phyloP scores from a whole-genome alignment of 2,888 invertebrate species.

The Synanthedon formicaeformis region DNA sequence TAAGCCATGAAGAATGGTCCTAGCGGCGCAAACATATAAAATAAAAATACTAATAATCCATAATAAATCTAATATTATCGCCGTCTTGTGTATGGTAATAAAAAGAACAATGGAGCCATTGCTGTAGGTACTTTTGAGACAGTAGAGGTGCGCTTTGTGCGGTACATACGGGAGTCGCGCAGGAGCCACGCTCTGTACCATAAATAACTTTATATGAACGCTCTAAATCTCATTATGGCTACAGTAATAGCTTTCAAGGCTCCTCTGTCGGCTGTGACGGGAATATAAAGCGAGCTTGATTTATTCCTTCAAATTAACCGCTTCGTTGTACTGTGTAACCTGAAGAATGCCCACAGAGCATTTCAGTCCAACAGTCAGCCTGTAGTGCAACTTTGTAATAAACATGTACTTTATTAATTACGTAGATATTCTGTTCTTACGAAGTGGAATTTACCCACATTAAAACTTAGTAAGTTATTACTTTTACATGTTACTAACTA shows the following conservation, averaged over 20 bases:
- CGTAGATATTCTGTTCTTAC: too few species aligned
- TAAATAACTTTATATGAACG: constrained; percentile 66
- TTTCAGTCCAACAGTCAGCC: too few species aligned
- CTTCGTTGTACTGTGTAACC: constrained; percentile 18
- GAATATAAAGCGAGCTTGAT: constrained; percentile 61
- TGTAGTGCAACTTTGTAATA: too few species aligned
- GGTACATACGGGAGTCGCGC: constrained; percentile 15
- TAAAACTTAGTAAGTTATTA: too few species aligned
- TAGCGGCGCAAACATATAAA: too few species aligned
- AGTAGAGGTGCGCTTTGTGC: constrained; percentile 11
- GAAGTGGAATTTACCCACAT: too few species aligned
- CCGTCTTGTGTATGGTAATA: background rate
- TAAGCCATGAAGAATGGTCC: too few species aligned
- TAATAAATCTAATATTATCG: background rate
- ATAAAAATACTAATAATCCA: background rate
- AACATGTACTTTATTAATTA: too few species aligned
- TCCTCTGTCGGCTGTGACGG: constrained; percentile 55
- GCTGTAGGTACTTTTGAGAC: constrained; percentile 1
- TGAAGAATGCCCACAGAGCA: background rate
- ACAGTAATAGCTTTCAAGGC: constrained; percentile 61
- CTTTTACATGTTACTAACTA: too few species aligned
- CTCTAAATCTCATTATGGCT: constrained; percentile 64
- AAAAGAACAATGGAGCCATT: background rate
- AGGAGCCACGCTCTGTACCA: constrained; percentile 44
- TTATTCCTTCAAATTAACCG: constrained; percentile 52